Percentiles rank a stretch among this genome's conserved stretches.
Conservation (phyloP, 2,888 invertebrate species). For the Nemotelus pantherinus region DNA sequence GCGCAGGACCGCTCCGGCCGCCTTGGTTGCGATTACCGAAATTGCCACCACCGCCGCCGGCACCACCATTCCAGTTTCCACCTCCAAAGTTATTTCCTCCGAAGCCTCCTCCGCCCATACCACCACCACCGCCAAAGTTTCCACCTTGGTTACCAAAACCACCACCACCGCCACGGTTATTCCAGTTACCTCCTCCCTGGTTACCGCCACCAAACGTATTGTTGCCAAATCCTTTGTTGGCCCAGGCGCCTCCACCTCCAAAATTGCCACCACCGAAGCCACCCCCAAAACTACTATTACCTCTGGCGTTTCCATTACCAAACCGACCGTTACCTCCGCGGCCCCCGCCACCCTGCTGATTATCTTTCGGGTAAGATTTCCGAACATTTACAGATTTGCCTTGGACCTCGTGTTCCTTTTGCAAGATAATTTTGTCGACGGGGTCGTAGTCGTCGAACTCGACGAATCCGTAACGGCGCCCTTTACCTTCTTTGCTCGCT, state of each 20-base stretch:
- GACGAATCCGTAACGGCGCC: conserved; percentile 27
- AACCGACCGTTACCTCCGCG: conserved; percentile 50
- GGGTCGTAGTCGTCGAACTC: conserved; percentile 32
- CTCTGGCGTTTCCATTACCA: conserved; percentile 55
- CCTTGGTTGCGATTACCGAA: conserved; percentile 2
- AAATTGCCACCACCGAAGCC: conserved; percentile 52
- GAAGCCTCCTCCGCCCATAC: conserved; percentile 55
- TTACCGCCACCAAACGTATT: background rate
- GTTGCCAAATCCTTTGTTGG: background rate
- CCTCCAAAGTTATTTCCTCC: conserved; percentile 53
- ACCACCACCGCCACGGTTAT: conserved; percentile 2
- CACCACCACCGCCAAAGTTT: conserved; percentile 54
- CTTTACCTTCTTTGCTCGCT: conserved; percentile 24
- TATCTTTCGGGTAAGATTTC: conserved; percentile 32
- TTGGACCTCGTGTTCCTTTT: conserved; percentile 26
- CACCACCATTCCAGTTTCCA: conserved; percentile 55
- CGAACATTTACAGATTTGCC: conserved; percentile 30
- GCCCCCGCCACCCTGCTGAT: conserved; percentile 51
- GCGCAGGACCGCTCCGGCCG: conserved; percentile 15
- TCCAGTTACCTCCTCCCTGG: conserved; percentile 50
- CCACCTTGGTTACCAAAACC: conserved; percentile 38
- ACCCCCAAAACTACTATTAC: conserved; percentile 50
- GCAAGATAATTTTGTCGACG: conserved; percentile 27
- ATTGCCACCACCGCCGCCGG: conserved; percentile 49
- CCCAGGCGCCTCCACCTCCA: conserved; percentile 54